Conservation (phyloP, 2,113 vertebrate species). For the Perognathus longimembris region DNA sequence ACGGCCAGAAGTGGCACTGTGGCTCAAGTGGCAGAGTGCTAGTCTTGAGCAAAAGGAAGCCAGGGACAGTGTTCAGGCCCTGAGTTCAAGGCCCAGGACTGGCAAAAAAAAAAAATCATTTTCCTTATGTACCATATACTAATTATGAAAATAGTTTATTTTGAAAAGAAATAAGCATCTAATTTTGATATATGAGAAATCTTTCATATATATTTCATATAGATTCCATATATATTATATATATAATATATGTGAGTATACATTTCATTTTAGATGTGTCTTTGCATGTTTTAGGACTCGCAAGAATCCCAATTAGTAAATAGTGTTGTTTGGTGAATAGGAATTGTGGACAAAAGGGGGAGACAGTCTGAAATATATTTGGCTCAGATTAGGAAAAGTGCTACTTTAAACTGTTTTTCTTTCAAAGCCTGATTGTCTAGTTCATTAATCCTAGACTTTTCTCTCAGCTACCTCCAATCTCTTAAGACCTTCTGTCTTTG, state of each 20-base stretch:
- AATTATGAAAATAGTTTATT: background rate
- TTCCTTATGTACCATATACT: background rate
- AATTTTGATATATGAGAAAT: background rate
- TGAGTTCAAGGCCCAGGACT: too few species aligned
- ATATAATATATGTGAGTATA: too few species aligned
- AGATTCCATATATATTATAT: too few species aligned
- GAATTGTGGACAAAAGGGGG: background rate
- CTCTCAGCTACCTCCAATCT: background rate
- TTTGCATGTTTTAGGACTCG: background rate
- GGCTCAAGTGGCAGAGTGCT: too few species aligned
- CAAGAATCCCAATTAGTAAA: background rate
- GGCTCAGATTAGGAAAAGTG: background rate
- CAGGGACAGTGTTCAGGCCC: too few species aligned
- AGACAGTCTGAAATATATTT: background rate
- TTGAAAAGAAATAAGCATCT: slow-evolving; percentile 3
- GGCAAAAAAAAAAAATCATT: too few species aligned
- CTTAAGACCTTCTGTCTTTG: background rate
- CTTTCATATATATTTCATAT: background rate
- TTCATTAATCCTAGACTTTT: background rate
- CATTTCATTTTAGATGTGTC: background rate
- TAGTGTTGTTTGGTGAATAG: background rate
- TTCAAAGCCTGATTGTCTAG: background rate
- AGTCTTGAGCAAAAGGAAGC: too few species aligned
- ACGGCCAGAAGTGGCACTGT: too few species aligned
- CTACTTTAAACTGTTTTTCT: background rate